Evolutionary conservation across 2,888 invertebrate genomes (phyloP), one percentile per base, ranked within the genome.

Genomic region (Tenthredo distinguenda): DNA sequence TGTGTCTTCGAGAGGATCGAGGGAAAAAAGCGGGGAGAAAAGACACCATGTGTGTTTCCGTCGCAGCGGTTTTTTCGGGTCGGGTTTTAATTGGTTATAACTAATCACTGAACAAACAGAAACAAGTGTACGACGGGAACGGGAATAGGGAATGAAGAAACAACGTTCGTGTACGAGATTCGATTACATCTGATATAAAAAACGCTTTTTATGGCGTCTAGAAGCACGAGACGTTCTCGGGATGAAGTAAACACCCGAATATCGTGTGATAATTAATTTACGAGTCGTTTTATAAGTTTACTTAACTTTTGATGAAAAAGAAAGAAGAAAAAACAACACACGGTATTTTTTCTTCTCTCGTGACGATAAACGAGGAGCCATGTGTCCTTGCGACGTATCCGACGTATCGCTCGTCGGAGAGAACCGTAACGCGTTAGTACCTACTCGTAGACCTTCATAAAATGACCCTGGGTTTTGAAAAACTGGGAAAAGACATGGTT

Each of bases 191-290:
- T 34, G 68, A 68, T 34, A 26, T 31, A 34, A 71, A 71, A 71
- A 37, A 37, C 15, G 37, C 9, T 18, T 71, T 34, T 71, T 37
- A 71, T n/a, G 31, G 37, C 2, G 18, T 76, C 40, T 47, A 40
- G 40, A n/a, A 72, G 72, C n/a, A 72, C 37, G 21, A 40, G 43
- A 43, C 21, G 68, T 68, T 71, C 18, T n/a, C 37, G 3, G 18
- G 1, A 3, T 26, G 47, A 47, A 26, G 47, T 71, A 71, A 37
- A 37, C 34, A 47, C 76, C 10, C 34, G 58, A 79, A 55, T 55
- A 55, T 79, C 21, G 34, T 34, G 34, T 58, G 79, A 79, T 79
- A 79, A 79, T 79, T 37, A 79, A 58, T 79, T 79, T 55, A 79
- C 31, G 34, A 37, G 34, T 10, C n/a, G 55, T 50, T 34, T 79